Conservation (phyloP, 2,888 invertebrate genomes). For the Drosophila tanythrix region DNA sequence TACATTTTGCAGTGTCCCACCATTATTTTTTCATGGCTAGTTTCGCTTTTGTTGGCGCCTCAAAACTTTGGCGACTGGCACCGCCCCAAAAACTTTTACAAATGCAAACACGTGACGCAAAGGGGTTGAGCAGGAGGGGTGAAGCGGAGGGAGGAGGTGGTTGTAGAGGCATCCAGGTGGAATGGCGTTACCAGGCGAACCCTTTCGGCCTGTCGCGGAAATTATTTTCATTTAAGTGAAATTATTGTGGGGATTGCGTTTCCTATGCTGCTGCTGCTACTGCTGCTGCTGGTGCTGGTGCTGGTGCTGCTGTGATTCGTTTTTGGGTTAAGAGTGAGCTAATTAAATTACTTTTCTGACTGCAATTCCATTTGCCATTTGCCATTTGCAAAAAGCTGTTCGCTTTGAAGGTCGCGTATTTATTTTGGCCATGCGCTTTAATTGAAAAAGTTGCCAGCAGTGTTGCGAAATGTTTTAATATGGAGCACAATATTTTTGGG, state of each 20-base stretch:
- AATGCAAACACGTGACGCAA: slow-evolving; percentile 59
- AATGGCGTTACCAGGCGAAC: slow-evolving; percentile 30
- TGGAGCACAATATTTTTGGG: slow-evolving; percentile 26
- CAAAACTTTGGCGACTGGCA: slow-evolving; percentile 75
- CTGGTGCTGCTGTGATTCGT: slow-evolving; percentile 6
- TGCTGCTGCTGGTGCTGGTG: neutral
- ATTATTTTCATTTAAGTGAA: slow-evolving; percentile 62
- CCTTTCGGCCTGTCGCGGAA: slow-evolving; percentile 44
- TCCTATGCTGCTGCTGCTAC: neutral
- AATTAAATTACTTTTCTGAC: slow-evolving; percentile 75
- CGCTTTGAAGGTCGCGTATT: slow-evolving; percentile 73
- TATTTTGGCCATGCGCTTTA: slow-evolving; percentile 53
- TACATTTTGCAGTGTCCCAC: slow-evolving; percentile 30
- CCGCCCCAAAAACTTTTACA: slow-evolving; percentile 46
- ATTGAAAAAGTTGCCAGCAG: slow-evolving; percentile 71
- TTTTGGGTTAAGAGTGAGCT: slow-evolving; percentile 61
- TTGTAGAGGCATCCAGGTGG: neutral
- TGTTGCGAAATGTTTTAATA: slow-evolving; percentile 52
- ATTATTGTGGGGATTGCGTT: slow-evolving; percentile 40
- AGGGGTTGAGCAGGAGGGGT: neutral
- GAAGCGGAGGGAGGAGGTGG: neutral
- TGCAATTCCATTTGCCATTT: slow-evolving; percentile 69
- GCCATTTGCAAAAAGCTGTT: slow-evolving; percentile 31
- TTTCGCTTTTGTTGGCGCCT: slow-evolving; percentile 68
- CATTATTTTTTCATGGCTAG: slow-evolving; percentile 32